Base-by-base conservation (phyloP, 1,140 invertebrate genomes). In the Phocides pigmalion region DNA sequence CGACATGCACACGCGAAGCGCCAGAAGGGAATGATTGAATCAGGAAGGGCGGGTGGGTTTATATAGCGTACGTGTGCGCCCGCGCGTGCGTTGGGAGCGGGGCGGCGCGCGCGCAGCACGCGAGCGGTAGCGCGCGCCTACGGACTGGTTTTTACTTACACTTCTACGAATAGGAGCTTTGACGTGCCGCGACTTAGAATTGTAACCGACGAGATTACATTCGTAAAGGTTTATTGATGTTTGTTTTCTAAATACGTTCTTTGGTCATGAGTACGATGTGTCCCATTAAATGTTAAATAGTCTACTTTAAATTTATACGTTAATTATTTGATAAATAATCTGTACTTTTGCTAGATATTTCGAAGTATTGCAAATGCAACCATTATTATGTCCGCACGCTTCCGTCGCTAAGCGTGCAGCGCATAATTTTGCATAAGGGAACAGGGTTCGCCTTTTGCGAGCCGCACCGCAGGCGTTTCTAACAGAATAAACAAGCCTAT, bases 101-200 rank as follows among this genome's bases (percentile, higher is more conserved):
- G 62, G 64, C 70, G 68, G 76, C 82, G 87, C 86, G 84, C 76
- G 89, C 86, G 54, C 67, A 79, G 82, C 86, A 83, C 89, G 83
- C 89, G 89, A 88, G 82, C 78, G 62, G 77, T 82, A 87, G 85
- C 88, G 84, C 84, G 86, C 83, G 84, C 84, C 75, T 72, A 73
- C 63, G 70, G 72, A 87, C 82, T 76, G 66, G 82, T 84, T 88
- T 87, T 84, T 86, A 84, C 79, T 62, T 70, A 79, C 70, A 81
- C 76, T 87, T 87, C 82, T 87, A 88, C 81, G 82, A 83, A 87
- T 77, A 79, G 76, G 76, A 72, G 78, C 87, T 87, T 90, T 90
- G 84, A 89, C 79, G 79, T 80, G 82, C 84, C 81, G 81, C 81
- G 76, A 84, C 83, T 85, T 81, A 77, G 76, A 82, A 87, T 76